Percentiles rank a stretch among this genome's conserved stretches.
phyloP scores from a whole-genome alignment of 2,113 vertebrate genomes.

The Mobula birostris region DNA sequence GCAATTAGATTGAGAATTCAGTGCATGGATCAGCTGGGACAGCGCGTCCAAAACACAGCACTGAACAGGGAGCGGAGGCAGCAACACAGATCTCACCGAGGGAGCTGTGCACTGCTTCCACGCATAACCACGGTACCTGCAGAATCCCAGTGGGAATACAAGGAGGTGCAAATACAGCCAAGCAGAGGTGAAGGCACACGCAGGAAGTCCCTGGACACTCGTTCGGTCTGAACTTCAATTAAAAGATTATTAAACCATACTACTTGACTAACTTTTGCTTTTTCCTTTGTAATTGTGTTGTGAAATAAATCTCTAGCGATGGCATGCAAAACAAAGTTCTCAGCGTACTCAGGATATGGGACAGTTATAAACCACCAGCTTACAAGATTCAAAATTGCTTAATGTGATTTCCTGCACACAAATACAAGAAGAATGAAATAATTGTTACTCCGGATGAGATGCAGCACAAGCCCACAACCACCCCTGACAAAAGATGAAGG shows the following conservation, averaged over 20 bases:
- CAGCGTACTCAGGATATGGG: too few relatives aligned
- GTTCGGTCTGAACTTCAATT: not conserved
- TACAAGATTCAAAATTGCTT: too few relatives aligned
- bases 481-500: too few relatives aligned
- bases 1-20: not conserved
- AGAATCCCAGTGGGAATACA: not conserved
- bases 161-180: not conserved
- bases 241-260: not conserved
- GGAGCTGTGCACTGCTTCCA: not conserved
- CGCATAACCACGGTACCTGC: not conserved
- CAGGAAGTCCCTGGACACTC: not conserved
- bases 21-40: not conserved
- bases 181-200: not conserved
- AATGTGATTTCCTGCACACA: too few relatives aligned
- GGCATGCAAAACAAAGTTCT: too few relatives aligned
- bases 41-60: not conserved
- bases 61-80: not conserved
- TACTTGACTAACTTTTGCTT: too few relatives aligned
- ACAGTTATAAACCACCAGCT: too few relatives aligned
- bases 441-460: too few relatives aligned
- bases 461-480: too few relatives aligned
- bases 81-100: not conserved
- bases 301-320: too few relatives aligned
- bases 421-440: too few relatives aligned
- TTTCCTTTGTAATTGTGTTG: too few relatives aligned